Evolutionary conservation across 2,113 vertebrate genomes (phyloP).

Genomic region (Oreochromis tanganicae): DNA sequence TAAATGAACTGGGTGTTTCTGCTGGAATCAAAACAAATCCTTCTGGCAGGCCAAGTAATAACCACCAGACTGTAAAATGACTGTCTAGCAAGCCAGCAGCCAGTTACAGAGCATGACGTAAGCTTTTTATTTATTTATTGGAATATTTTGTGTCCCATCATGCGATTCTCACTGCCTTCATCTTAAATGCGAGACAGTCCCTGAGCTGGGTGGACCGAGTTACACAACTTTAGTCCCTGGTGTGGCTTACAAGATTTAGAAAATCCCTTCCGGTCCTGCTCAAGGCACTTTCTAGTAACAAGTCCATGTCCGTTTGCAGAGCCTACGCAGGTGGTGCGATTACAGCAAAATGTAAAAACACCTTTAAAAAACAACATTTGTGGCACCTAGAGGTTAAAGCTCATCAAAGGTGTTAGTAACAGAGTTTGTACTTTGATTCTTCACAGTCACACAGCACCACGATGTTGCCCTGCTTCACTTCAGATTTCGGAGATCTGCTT

Average conservation of each 20-base stretch:
- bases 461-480: background rate
- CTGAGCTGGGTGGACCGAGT: background rate
- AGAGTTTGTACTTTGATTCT: rapidly evolving
- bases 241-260: rapidly evolving
- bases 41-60: background rate
- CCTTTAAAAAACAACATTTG: background rate
- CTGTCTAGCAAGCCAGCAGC: background rate
- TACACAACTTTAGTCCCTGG: background rate
- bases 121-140: background rate
- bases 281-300: background rate
- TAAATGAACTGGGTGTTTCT: background rate
- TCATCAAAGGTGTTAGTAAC: background rate
- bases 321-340: background rate
- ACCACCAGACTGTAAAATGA: background rate
- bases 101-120: background rate
- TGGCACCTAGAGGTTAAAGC: background rate
- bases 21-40: background rate
- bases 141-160: background rate
- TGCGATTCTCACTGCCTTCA: background rate
- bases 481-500: background rate
- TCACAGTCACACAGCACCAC: background rate
- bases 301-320: background rate
- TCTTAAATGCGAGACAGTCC: background rate
- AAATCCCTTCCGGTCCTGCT: background rate
- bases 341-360: background rate